A percentile compares a stretch with the other conserved stretches of the same genome.
Evolutionary conservation across 2,888 invertebrate species (phyloP).

Genomic region (Eurois occulta): DNA sequence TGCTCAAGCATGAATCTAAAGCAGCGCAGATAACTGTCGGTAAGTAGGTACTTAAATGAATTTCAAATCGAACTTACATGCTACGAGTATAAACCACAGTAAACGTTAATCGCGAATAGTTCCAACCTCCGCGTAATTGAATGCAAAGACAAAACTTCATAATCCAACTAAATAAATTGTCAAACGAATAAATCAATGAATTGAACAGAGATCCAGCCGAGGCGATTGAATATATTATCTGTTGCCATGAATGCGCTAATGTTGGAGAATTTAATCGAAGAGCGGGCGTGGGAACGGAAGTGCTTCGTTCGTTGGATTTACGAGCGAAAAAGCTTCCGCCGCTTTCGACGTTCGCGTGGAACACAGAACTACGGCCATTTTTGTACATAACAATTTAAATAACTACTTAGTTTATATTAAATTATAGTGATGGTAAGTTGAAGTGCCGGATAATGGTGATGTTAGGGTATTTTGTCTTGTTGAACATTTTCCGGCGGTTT

Average conservation of each 20-base stretch:
- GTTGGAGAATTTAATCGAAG: slow-evolving; percentile 82
- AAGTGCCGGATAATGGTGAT: slow-evolving; percentile 15
- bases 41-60: not conserved
- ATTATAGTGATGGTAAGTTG: slow-evolving; percentile 51
- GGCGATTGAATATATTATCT: slow-evolving; percentile 81
- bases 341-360: slow-evolving; percentile 72
- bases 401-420: slow-evolving; percentile 61
- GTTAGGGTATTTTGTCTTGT: slow-evolving; percentile 8
- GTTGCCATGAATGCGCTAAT: slow-evolving; percentile 82
- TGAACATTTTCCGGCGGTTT: not conserved
- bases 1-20: not conserved
- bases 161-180: slow-evolving; percentile 60
- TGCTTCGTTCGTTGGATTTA: slow-evolving; percentile 79
- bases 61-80: not conserved
- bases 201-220: slow-evolving; percentile 73
- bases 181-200: slow-evolving; percentile 73
- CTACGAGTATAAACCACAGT: not conserved
- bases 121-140: slow-evolving; percentile 15
- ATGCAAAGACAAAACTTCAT: slow-evolving; percentile 36
- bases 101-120: not conserved
- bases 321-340: slow-evolving; percentile 82
- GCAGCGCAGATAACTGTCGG: not conserved
- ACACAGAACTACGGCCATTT: slow-evolving; percentile 70
- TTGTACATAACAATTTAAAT: slow-evolving; percentile 70
- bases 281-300: slow-evolving; percentile 75